Conservation (phyloP, 1,140 invertebrate species). For the Archivesica marissinica region DNA sequence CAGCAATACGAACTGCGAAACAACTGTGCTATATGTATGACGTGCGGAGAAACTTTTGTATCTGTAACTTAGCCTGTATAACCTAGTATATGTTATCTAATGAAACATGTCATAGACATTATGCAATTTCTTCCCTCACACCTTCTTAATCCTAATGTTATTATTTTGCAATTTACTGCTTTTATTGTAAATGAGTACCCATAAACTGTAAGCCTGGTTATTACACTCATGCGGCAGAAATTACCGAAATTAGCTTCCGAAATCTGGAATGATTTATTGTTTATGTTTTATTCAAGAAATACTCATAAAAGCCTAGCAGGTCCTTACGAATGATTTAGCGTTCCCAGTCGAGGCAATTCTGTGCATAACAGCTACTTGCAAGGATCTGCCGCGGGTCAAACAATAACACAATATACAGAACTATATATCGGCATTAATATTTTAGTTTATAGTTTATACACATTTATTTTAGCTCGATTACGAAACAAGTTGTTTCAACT, state of each 20-base stretch:
- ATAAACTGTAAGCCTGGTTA: conserved; percentile 49
- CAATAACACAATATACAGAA: background rate
- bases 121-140: conserved; percentile 56
- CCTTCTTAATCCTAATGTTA: conserved; percentile 35
- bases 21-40: too few relatives aligned
- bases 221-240: conserved; percentile 52
- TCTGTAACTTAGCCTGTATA: too few relatives aligned
- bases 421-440: too few relatives aligned
- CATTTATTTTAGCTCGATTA: too few relatives aligned
- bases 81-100: background rate
- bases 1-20: too few relatives aligned
- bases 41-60: too few relatives aligned
- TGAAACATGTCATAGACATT: background rate
- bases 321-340: conserved; percentile 46
- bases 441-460: too few relatives aligned
- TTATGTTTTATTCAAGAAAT: conserved; percentile 40
- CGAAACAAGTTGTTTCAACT: too few relatives aligned
- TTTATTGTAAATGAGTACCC: conserved; percentile 37
- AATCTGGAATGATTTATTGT: conserved; percentile 60
- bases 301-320: conserved; percentile 43
- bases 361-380: background rate
- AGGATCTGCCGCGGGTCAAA: background rate
- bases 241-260: conserved; percentile 36
- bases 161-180: conserved; percentile 36
- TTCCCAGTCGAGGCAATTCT: conserved; percentile 21